Base-by-base conservation (phyloP, 1,140 invertebrate species). In the Hermetia illucens region DNA sequence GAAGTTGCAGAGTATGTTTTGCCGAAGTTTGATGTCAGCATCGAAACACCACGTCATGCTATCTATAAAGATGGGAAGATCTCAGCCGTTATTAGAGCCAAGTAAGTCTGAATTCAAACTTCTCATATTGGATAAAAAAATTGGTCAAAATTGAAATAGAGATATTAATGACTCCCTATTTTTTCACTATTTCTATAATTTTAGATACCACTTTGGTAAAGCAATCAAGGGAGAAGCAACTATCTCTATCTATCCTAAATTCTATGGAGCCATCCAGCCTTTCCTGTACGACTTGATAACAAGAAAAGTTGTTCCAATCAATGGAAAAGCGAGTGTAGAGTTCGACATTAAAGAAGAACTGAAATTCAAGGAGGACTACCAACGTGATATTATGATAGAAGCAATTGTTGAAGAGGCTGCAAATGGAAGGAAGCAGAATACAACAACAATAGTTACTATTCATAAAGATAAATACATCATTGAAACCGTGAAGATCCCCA, bases 21-120 rank as follows among this genome's bases (percentile, higher is more conserved):
- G 21, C 90, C 90, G 0, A 90, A 93, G 50, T 96, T 92, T 63
- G 75, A 92, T 51, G 82, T 97, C 17, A 73, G 77, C 0, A 74
- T 95, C 17, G 72, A 84, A 34, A 73, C 85, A 2, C 82, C 87
- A 1, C 69, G 78, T 40, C 83, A 89, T 57, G 70, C 80, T 1
- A 79, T 84, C 5, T 90, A 91, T 54, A 82, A 80, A 48, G 79
- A 89, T 44, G 77, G 78, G 17, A 74, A 75, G 44, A 74, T 94
- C 18, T 67, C 68, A 2, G 79, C 79, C 4, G 82, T 79, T 18
- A 70, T 96, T 2, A 75, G 75, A 36, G 83, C 90, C 3, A 82
- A 80, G 88, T 93, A 71, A 71, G 53, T 52, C 1, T 16, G 8
- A 1, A 12, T 32, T 12, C 12, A 29, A 17, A 16, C 4, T 17